Evolutionary conservation across 2,113 vertebrate species (phyloP), one percentile per base, ranked within the genome.

Genomic region (Sclerurus mexicanus): DNA sequence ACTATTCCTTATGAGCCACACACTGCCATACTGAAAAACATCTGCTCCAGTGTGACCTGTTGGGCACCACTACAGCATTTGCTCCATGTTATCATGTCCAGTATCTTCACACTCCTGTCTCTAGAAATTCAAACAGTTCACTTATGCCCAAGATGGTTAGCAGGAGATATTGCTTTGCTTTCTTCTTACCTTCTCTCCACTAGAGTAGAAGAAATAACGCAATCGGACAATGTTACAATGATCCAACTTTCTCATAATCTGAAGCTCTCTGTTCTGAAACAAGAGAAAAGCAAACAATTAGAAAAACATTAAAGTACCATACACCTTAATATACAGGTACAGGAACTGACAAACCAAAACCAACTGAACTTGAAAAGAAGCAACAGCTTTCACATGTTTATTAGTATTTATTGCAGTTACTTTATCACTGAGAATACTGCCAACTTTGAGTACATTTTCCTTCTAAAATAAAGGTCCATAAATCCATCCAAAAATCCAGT

Each of bases 161-260:
- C 16, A 77, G 12, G 12, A 94, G 2, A 18, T 52, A 83, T 4
- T 28, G 44, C 24, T 27, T 40, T 39, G 59, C 7, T 93, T 49
- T 13, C 1, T 81, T 88, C 98, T 97, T 97, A 99, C 99, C 99
- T 99, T 99, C 90, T 99, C 99, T 97, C 99, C 99, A 80, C 99
- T 99, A 44, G 99, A 99, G 98, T 99, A 99, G 98, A 99, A 99
- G 98, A 99, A 99, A 97, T 99, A 99, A 92, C 99, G 99, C 97
- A 99, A 99, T 93, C 99, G 98, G 91, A 99, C 99, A 75, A 99
- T 99, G 98, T 99, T 99, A 98, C 99, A 99, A 96, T 99, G 99
- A 98, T 99, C 99, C 98, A 99, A 91, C 96, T 99, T 99, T 96
- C 99, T 98, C 99, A 99, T 99, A 97, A 99, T 99, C 98, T 99